These are phyloP conservation scores for Tipula helvola DNA, from an alignment of 2,888 invertebrate species.

Conservation along the genomic window DNA sequence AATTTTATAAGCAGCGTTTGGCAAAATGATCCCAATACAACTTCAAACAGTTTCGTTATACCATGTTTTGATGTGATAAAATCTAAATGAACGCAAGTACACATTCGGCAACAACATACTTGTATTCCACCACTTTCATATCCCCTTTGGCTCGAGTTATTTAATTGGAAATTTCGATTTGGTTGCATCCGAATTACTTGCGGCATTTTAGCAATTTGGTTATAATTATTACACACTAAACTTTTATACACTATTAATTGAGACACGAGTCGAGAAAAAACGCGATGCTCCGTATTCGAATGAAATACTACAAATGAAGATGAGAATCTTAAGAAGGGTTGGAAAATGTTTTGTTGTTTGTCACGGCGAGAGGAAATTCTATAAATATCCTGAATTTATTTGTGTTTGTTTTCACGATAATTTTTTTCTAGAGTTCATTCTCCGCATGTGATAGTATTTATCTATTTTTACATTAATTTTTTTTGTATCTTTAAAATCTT, in stretches of 20 bases:
- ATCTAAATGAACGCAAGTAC: slow-evolving; percentile 65
- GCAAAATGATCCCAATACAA: slow-evolving; percentile 66
- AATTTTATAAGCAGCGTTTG: slow-evolving; percentile 69
- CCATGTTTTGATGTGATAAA: slow-evolving; percentile 63
- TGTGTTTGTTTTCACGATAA: neutral
- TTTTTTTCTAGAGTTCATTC: neutral
- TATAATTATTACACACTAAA: neutral
- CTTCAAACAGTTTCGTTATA: slow-evolving; percentile 59
- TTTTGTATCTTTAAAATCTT: neutral
- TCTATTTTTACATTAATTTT: neutral
- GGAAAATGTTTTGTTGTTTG: neutral
- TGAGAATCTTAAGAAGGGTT: neutral
- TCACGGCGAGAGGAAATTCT: neutral
- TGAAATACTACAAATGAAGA: neutral
- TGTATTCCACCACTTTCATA: slow-evolving; percentile 40
- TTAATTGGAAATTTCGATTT: slow-evolving; percentile 13
- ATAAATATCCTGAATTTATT: neutral
- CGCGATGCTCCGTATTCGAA: neutral
- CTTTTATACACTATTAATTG: neutral
- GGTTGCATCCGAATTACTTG: neutral
- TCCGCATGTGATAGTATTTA: neutral
- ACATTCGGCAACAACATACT: slow-evolving; percentile 64
- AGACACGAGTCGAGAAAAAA: neutral
- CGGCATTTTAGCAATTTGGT: neutral
- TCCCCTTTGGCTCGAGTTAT: slow-evolving; percentile 10